A percentile compares a stretch with the other conserved stretches of the same genome.
Evolutionary conservation across 2,113 vertebrate species (phyloP).

Genomic region (Saguinus midas): DNA sequence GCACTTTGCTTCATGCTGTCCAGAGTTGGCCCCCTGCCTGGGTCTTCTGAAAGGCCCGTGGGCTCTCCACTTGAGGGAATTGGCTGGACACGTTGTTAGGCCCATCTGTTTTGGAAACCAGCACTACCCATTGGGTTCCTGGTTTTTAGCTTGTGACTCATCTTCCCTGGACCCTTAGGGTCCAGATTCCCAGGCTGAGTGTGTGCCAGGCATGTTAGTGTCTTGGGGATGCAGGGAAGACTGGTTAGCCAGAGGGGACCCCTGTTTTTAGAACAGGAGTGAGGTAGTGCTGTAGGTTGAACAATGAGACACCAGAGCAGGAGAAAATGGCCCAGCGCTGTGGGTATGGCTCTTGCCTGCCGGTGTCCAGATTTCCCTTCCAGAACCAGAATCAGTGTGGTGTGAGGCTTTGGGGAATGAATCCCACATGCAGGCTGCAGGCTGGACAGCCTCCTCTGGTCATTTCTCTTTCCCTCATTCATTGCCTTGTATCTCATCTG

Average conservation of each 20-base stretch:
- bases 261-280: background rate
- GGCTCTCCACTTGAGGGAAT: background rate
- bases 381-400: background rate
- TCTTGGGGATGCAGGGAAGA: background rate
- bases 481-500: conserved; percentile 30
- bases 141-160: conserved; percentile 30
- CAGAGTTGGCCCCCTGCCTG: background rate
- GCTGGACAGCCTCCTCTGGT: background rate
- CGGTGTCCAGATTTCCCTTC: background rate
- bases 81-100: background rate
- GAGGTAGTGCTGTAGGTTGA: background rate
- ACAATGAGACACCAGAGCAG: background rate
- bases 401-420: background rate
- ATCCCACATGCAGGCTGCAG: background rate
- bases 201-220: background rate
- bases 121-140: background rate
- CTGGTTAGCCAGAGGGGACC: background rate
- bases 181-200: background rate
- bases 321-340: background rate
- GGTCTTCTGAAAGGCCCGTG: background rate
- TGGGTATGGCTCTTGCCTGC: background rate
- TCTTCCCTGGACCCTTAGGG: background rate
- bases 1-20: background rate
- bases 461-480: background rate
- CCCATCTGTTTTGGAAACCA: conserved; percentile 25